Evolutionary conservation across 2,797 vertebrate genomes (phyloP).

Genomic region (Pteronotus mesoamericanus): DNA sequence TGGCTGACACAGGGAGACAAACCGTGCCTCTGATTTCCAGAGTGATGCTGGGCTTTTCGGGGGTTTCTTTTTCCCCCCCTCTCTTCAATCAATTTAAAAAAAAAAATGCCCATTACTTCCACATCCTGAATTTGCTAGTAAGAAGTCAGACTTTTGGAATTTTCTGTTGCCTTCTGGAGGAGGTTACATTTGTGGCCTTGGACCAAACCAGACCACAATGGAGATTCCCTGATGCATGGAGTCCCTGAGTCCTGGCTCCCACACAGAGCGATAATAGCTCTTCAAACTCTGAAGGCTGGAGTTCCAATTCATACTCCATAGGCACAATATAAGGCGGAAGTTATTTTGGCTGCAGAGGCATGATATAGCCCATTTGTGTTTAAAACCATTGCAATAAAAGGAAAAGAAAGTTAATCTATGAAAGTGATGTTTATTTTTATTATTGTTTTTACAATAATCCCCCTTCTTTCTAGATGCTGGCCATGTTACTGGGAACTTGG

Average conservation of each 20-base stretch:
- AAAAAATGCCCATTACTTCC: background rate
- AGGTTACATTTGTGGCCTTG: slow-evolving; percentile 12
- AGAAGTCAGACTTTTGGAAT: slow-evolving; percentile 32
- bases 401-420: background rate
- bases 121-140: background rate
- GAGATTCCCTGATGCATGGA: background rate
- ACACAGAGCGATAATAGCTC: background rate
- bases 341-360: slow-evolving; percentile 21
- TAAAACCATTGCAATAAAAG: slow-evolving; percentile 12
- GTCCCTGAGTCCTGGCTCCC: background rate
- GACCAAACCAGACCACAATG: background rate
- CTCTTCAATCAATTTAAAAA: background rate
- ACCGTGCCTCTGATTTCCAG: background rate
- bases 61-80: background rate
- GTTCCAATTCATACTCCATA: slow-evolving; percentile 29
- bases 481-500: background rate
- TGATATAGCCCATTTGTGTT: background rate
- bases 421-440: background rate
- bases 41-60: background rate
- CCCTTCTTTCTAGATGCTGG: slow-evolving; percentile 22
- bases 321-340: slow-evolving; percentile 22
- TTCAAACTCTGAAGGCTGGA: slow-evolving; percentile 33
- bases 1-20: background rate
- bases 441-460: slow-evolving; percentile 30
- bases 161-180: background rate